These are phyloP conservation scores for Epistrophe grossulariae DNA, from an alignment of 2,888 invertebrate species.

Conservation along the genomic window DNA sequence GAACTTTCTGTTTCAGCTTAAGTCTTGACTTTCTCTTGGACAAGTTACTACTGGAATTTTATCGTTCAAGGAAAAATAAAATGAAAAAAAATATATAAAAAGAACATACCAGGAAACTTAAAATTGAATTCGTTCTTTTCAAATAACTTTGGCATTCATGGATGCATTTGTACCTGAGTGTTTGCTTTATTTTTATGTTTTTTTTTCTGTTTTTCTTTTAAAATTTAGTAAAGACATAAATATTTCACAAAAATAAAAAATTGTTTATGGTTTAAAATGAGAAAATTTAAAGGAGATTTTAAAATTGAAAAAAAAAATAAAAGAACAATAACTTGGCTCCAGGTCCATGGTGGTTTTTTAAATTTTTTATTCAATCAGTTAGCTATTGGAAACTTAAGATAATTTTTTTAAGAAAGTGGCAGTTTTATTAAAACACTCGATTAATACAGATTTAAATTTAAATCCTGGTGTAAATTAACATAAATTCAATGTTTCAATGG, in stretches of 20 bases:
- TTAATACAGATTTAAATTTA: too few relatives aligned
- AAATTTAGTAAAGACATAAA: slow-evolving; percentile 10
- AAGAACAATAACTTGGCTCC: too few relatives aligned
- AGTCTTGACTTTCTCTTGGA: slow-evolving; percentile 18
- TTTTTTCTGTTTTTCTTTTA: not conserved
- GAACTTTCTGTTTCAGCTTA: slow-evolving; percentile 36
- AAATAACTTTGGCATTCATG: slow-evolving; percentile 47
- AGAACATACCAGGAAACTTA: slow-evolving; percentile 32
- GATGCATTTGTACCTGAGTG: slow-evolving; percentile 53
- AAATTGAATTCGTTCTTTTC: slow-evolving; percentile 66
- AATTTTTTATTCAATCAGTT: too few relatives aligned
- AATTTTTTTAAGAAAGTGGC: too few relatives aligned
- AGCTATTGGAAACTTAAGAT: too few relatives aligned
- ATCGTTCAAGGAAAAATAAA: slow-evolving; percentile 12
- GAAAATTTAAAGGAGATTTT: slow-evolving; percentile 30
- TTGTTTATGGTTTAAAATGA: slow-evolving; percentile 16
- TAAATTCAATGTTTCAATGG: too few relatives aligned
- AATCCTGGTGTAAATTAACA: too few relatives aligned
- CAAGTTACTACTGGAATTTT: slow-evolving; percentile 10
- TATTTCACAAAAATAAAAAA: slow-evolving; percentile 3
- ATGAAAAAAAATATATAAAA: slow-evolving; percentile 7
- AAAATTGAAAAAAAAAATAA: too few relatives aligned
- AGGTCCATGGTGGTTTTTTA: too few relatives aligned
- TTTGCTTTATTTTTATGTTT: slow-evolving; percentile 8
- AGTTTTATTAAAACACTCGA: too few relatives aligned